These are phyloP conservation scores for Alouatta palliata DNA, from an alignment of 2,113 vertebrate genomes.

Conservation along the genomic window DNA sequence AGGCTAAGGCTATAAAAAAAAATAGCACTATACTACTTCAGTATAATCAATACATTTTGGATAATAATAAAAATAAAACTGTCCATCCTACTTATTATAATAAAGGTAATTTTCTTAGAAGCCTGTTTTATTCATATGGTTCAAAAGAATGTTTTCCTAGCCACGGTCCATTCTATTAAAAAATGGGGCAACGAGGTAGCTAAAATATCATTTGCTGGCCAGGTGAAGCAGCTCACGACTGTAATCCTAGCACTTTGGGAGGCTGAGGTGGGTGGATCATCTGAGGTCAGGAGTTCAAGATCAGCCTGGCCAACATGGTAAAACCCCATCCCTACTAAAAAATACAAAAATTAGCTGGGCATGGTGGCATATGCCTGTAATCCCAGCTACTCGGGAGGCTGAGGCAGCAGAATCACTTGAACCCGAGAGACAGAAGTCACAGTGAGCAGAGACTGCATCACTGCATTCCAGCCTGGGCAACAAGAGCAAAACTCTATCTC, in stretches of 20 bases:
- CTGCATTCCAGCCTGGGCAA: not conserved
- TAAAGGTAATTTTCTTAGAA: slow-evolving; percentile 4
- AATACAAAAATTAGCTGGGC: not conserved
- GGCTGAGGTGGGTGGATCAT: not conserved
- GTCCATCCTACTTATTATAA: not conserved
- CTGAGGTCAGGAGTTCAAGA: not conserved
- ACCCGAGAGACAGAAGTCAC: not conserved
- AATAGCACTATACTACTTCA: not conserved
- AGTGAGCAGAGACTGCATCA: not conserved
- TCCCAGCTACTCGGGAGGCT: not conserved
- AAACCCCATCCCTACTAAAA: not conserved
- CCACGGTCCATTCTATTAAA: not conserved
- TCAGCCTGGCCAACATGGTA: not conserved
- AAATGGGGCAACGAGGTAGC: not conserved
- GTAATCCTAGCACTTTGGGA: not conserved
- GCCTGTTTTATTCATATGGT: not conserved
- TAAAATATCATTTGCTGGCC: not conserved
- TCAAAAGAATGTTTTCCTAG: not conserved
- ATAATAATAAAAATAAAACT: not conserved
- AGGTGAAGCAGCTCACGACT: not conserved
- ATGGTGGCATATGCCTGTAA: not conserved
- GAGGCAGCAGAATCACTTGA: not conserved
- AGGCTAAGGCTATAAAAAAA: not conserved
- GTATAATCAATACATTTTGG: not conserved
- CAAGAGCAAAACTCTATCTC: not conserved